Conservation (phyloP, 2,113 vertebrate species). For the Cnemophilus loriae region DNA sequence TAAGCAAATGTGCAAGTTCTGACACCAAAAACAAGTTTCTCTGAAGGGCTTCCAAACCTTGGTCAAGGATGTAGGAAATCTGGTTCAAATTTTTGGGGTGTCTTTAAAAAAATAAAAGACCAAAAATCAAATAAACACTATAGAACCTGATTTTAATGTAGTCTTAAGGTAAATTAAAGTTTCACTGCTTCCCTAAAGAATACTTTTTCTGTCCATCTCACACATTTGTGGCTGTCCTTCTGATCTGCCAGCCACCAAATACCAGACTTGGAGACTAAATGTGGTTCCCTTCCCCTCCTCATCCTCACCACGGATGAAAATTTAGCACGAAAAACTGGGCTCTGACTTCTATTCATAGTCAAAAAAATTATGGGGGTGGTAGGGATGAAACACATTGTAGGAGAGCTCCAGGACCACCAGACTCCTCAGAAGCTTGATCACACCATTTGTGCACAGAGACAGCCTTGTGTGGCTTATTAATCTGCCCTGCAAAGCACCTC, state of each 20-base stretch:
- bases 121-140: not conserved
- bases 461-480: not conserved
- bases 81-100: not conserved
- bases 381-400: not conserved
- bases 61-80: not conserved
- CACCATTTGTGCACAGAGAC: not conserved
- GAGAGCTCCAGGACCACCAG: not conserved
- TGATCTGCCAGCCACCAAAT: not conserved
- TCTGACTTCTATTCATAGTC: not conserved
- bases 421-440: not conserved
- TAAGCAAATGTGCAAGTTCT: conserved; percentile 17
- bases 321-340: not conserved
- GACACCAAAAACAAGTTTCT: not conserved
- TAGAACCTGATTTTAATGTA: not conserved
- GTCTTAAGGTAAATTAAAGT: not conserved
- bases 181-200: not conserved
- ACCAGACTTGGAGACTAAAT: not conserved
- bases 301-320: not conserved
- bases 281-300: not conserved
- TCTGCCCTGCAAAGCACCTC: not conserved
- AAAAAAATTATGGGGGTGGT: not conserved
- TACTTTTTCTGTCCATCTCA: not conserved
- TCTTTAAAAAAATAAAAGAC: not conserved
- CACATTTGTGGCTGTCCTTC: not conserved
- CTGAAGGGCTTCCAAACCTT: not conserved